Percentiles rank a stretch among this genome's conserved stretches.
Evolutionary conservation across 1,140 invertebrate species (phyloP).

Genomic region (Magallana ariakensis): DNA sequence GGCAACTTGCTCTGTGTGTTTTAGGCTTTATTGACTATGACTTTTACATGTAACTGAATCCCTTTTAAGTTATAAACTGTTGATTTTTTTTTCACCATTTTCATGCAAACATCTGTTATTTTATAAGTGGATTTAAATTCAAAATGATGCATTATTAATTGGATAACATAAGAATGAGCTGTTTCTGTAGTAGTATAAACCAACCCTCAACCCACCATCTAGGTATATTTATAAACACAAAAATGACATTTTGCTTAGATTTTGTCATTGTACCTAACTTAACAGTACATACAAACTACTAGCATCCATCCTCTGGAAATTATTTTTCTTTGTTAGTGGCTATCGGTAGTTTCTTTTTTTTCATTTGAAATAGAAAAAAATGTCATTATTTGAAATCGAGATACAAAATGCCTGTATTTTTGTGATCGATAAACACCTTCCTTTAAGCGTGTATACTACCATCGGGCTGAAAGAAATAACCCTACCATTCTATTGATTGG

Average conservation of each 20-base stretch:
- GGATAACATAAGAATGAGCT: background rate
- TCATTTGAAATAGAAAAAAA: background rate
- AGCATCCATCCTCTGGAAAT: background rate
- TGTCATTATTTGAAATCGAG: conserved; percentile 25
- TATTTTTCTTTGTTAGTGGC: background rate
- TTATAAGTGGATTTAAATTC: too few relatives aligned
- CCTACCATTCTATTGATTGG: conserved; percentile 19
- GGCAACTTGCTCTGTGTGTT: too few relatives aligned
- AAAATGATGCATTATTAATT: background rate
- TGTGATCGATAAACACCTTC: background rate
- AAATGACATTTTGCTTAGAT: background rate
- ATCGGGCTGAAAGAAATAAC: conserved; percentile 27
- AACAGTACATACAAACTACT: background rate
- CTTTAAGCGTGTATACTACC: conserved; percentile 24
- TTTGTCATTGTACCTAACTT: background rate
- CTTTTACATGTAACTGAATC: too few relatives aligned
- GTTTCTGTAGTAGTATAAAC: background rate
- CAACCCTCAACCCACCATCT: too few relatives aligned
- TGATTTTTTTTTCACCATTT: too few relatives aligned
- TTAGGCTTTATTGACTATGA: too few relatives aligned
- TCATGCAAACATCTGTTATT: too few relatives aligned
- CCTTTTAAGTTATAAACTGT: too few relatives aligned
- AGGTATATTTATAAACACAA: too few relatives aligned
- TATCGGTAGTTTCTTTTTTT: background rate
- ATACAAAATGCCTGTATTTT: conserved; percentile 36